Conservation (phyloP, 2,888 invertebrate species). For the Himalopsyche anomala region DNA sequence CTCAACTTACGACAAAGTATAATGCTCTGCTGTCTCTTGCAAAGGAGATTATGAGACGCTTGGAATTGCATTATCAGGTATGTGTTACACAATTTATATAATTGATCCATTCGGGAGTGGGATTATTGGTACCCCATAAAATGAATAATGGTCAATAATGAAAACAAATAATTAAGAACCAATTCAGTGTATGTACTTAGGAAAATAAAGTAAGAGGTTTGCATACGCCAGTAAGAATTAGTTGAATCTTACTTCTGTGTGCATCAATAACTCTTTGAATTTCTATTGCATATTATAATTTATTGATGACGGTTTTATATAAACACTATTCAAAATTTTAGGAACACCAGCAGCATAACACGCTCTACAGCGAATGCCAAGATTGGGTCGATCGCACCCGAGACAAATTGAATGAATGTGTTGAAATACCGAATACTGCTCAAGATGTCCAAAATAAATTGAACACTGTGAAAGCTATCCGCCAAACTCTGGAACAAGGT, state of each 20-base stretch:
- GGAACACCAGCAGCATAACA: constrained; percentile 96
- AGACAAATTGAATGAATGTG: constrained; percentile 89
- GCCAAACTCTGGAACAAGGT: constrained; percentile 95
- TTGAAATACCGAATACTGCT: constrained; percentile 87
- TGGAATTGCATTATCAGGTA: constrained; percentile 93
- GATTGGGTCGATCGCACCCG: constrained; percentile 94
- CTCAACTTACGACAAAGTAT: constrained; percentile 96
- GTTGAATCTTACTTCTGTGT: too few species aligned
- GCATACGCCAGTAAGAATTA: too few species aligned
- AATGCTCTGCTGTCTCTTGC: constrained; percentile 92
- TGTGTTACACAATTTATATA: background rate
- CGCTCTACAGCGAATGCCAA: constrained; percentile 94
- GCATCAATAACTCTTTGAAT: too few species aligned
- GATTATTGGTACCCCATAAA: too few species aligned
- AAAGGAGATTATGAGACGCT: constrained; percentile 94
- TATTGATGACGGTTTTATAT: background rate
- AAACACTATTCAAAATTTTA: constrained; percentile 68
- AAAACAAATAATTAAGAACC: too few species aligned
- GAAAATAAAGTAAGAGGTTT: too few species aligned
- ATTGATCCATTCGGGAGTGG: too few species aligned
- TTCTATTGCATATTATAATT: too few species aligned
- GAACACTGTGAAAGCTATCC: constrained; percentile 89
- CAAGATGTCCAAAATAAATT: constrained; percentile 91
- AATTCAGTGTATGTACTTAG: too few species aligned
- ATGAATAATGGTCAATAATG: background rate